phyloP scores from a whole-genome alignment of 1,140 invertebrate species.

The Magallana gigas region DNA sequence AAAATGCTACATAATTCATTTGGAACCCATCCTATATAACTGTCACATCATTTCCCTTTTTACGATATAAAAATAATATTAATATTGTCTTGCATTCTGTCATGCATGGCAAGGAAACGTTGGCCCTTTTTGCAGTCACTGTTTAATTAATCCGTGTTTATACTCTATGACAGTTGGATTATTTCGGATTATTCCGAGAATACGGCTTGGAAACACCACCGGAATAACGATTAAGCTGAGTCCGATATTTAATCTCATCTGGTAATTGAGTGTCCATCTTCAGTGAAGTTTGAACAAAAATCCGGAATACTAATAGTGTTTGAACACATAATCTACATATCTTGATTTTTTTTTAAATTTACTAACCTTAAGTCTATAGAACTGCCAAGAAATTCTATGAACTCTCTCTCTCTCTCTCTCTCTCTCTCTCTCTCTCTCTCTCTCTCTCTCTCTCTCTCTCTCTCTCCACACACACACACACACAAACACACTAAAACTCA shows the following conservation, averaged over 20 bases:
- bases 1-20: not conserved
- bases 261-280: slow-evolving; percentile 34
- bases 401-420: too few relatives aligned
- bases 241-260: not conserved
- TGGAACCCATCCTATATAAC: too few relatives aligned
- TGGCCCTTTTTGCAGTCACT: too few relatives aligned
- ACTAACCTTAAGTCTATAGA: not conserved
- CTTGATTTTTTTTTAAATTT: not conserved
- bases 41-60: too few relatives aligned
- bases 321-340: slow-evolving; percentile 17
- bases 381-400: too few relatives aligned
- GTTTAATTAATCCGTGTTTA: not conserved
- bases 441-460: too few relatives aligned
- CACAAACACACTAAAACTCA: not conserved
- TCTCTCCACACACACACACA: not conserved
- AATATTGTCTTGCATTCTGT: too few relatives aligned
- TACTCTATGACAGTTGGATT: not conserved
- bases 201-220: not conserved
- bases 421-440: too few relatives aligned
- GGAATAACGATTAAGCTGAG: not conserved
- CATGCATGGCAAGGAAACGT: too few relatives aligned
- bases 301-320: slow-evolving; percentile 24
- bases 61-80: too few relatives aligned
- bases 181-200: not conserved
- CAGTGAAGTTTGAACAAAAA: slow-evolving; percentile 34